Evolutionary conservation across 1,140 invertebrate species (phyloP).

Genomic region (Mya arenaria): DNA sequence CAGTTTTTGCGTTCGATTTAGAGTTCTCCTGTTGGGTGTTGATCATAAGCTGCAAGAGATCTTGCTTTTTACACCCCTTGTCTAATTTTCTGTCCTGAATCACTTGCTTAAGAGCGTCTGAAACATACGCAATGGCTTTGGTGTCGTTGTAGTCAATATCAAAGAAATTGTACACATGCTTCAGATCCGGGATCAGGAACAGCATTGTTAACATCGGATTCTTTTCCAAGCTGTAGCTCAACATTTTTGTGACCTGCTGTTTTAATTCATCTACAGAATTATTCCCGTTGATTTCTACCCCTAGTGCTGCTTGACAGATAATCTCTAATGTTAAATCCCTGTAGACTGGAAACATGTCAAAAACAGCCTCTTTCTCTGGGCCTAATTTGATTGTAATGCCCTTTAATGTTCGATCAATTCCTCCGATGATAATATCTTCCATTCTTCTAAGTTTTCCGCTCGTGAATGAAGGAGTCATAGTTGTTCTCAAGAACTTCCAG

Average conservation of each 20-base stretch:
- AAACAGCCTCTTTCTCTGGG: not conserved
- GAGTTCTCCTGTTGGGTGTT: constrained; percentile 19
- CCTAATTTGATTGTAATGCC: not conserved
- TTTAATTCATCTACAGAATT: constrained; percentile 12
- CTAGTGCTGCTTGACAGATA: constrained; percentile 36
- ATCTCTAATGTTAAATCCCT: constrained; percentile 40
- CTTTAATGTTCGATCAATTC: not conserved
- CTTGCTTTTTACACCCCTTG: not conserved
- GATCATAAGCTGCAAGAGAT: constrained; percentile 49
- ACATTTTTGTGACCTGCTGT: constrained; percentile 15
- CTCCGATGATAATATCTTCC: constrained; percentile 13
- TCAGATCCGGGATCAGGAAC: constrained; percentile 38
- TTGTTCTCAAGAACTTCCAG: constrained; percentile 48
- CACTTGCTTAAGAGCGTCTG: not conserved
- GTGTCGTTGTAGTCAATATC: constrained; percentile 43
- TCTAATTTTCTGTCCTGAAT: constrained; percentile 30
- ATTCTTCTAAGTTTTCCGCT: constrained; percentile 43
- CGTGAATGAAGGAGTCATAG: constrained; percentile 38
- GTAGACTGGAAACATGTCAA: constrained; percentile 29
- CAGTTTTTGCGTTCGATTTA: not conserved
- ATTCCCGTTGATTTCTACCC: constrained; percentile 17
- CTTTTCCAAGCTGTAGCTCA: constrained; percentile 34
- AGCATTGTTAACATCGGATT: constrained; percentile 17
- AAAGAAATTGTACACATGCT: constrained; percentile 27
- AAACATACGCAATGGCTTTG: constrained; percentile 29